Evolutionary conservation across 30 jellyfish, hydroid and myxozoan species (phyloP).

Genomic region (Chrysaora quinquecirrha): DNA sequence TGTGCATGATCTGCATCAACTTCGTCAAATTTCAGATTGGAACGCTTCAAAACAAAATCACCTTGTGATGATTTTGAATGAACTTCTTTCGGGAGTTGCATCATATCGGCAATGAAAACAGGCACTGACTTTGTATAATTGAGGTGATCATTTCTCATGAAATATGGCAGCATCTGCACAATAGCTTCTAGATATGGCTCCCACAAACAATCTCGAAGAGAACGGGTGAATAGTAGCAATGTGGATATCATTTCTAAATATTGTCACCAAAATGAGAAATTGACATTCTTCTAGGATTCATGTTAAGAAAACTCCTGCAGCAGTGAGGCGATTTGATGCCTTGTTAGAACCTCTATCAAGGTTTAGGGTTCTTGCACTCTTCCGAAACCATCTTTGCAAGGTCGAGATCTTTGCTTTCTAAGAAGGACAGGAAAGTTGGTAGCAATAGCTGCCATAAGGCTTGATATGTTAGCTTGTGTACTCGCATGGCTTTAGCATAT

Average conservation of each 20-base stretch:
- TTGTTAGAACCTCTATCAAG: neutral
- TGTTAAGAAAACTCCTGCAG: neutral
- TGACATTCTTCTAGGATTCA: neutral
- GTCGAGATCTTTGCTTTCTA: neutral
- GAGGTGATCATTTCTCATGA: neutral
- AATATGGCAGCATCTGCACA: conserved; percentile 4
- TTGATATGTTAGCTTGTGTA: conserved; percentile 3
- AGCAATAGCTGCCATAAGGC: neutral
- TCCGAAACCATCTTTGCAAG: neutral
- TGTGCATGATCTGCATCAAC: neutral
- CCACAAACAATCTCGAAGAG: neutral
- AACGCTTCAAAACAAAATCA: neutral
- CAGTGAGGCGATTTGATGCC: neutral
- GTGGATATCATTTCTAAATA: neutral
- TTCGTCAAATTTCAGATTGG: neutral
- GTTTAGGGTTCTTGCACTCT: neutral
- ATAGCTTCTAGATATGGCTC: conserved; percentile 1
- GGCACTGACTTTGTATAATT: neutral
- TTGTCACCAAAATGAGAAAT: neutral
- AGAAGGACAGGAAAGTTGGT: neutral
- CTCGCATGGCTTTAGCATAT: conserved; percentile 1
- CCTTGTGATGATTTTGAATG: neutral
- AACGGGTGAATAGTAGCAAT: conserved; percentile 2
- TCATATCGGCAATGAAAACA: neutral
- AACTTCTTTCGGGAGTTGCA: neutral